Conservation (phyloP, 2,113 vertebrate genomes). For the Trochalopteron elliotii region DNA sequence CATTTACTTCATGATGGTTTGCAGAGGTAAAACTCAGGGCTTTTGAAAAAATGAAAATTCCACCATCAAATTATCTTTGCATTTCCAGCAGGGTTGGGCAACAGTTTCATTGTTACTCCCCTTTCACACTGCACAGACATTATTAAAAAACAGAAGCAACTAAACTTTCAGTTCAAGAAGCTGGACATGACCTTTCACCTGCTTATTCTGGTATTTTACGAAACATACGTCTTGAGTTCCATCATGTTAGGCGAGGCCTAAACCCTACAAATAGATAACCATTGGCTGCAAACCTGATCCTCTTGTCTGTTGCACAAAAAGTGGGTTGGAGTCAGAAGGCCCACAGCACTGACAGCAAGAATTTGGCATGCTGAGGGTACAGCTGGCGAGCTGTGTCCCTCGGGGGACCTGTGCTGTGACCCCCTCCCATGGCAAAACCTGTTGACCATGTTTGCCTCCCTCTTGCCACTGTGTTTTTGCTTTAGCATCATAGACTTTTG, state of each 20-base stretch:
- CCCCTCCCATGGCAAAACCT: not conserved
- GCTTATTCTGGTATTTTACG: not conserved
- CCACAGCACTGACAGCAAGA: not conserved
- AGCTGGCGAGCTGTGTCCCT: not conserved
- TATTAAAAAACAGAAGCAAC: not conserved
- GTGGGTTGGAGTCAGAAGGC: fast-evolving
- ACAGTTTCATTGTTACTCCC: not conserved
- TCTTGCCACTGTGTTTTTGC: not conserved
- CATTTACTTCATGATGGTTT: not conserved
- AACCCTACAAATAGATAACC: not conserved
- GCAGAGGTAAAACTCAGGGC: not conserved
- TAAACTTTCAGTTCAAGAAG: not conserved
- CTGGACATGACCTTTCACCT: not conserved
- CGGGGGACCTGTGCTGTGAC: not conserved
- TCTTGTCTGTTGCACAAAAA: not conserved
- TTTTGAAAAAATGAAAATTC: not conserved
- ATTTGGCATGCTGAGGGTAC: not conserved
- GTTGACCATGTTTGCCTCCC: not conserved
- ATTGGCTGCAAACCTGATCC: not conserved
- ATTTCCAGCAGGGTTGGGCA: not conserved
- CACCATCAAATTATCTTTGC: not conserved
- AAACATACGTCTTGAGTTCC: not conserved
- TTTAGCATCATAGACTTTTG: not conserved
- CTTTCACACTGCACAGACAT: not conserved
- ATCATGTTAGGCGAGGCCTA: not conserved